These are phyloP conservation scores for Protobothrops mucrosquamatus DNA, from an alignment of 2,113 vertebrate genomes.

Conservation along the genomic window DNA sequence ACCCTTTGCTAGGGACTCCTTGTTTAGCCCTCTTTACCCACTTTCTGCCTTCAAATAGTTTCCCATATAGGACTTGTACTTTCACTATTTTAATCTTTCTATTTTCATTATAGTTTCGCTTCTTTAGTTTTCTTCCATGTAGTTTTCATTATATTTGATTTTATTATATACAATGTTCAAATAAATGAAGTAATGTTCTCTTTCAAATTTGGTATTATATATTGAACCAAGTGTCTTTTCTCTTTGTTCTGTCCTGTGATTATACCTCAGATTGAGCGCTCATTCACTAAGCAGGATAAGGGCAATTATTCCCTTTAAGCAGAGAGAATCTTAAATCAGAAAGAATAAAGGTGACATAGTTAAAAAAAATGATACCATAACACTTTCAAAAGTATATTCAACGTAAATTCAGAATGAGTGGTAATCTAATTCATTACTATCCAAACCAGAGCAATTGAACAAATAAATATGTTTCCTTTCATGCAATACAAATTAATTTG, in stretches of 20 bases:
- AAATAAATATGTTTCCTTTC: conserved; percentile 13
- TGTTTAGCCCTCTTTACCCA: not conserved
- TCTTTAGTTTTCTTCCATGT: not conserved
- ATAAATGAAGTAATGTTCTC: not conserved
- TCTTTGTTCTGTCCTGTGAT: not conserved
- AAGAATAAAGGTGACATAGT: not conserved
- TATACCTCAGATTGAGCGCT: not conserved
- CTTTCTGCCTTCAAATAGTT: not conserved
- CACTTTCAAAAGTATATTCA: not conserved
- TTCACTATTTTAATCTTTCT: not conserved
- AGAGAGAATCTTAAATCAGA: not conserved
- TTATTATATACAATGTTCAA: not conserved
- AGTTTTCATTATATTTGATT: not conserved
- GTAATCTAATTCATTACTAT: not conserved
- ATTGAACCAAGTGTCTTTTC: not conserved
- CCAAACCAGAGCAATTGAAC: conserved; percentile 10
- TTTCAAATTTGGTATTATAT: not conserved
- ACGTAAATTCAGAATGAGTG: not conserved
- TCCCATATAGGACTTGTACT: not conserved
- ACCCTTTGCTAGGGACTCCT: not conserved
- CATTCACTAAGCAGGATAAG: not conserved
- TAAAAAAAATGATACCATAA: not conserved
- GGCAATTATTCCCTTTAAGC: not conserved
- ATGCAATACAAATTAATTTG: not conserved
- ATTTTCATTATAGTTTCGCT: not conserved